Evolutionary conservation across 2,113 vertebrate species (phyloP), one percentile per base, ranked within the genome.

Genomic region (Neomonachus schauinslandi): DNA sequence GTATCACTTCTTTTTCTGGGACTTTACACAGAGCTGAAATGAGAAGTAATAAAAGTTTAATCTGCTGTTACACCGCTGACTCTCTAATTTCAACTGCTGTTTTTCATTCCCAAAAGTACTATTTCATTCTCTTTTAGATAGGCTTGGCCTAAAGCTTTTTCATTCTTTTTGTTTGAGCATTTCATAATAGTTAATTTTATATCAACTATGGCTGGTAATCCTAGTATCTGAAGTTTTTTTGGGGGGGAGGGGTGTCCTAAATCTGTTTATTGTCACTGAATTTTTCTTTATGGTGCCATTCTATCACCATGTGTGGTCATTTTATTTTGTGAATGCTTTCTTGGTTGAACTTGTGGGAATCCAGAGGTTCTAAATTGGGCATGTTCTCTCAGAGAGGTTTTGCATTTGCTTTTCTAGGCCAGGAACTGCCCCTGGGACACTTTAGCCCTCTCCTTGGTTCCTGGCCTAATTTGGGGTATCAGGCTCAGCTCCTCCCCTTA

Each of bases 121-220:
- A 53, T 61, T 86, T 93, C 18, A 57, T 90, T 87, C 26, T 89
- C 12, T 74, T 31, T 85, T 86, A 90, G 49, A 72, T 80, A 22
- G 18, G 0, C 36, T 67, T 81, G n/a, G 72, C 39, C 31, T 74
- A 77, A 49, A 77, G 26, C 26, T 16, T 82, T 86, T 31, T 88
- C 8, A 55, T 57, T 93, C 4, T 49, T 93, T 36, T 14, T 94
- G 42, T 65, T 72, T 71, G 14, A 26, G 7, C 33, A 74, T 33
- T 96, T 90, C 16, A 76, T 36, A 53, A 65, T 63, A 84, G 53
- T 85, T 94, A 63, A 65, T 26, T 94, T 82, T 85, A 22, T 80
- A 49, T 63, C 42, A 46, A 8, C 51, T 63, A 3, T 88, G 72
- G 22, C 16, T 81, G 13, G 6, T 81, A 87, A 77, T 83, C 67